Evolutionary conservation across 2,888 invertebrate genomes (phyloP).

Genomic region (Heliconius charithonia): DNA sequence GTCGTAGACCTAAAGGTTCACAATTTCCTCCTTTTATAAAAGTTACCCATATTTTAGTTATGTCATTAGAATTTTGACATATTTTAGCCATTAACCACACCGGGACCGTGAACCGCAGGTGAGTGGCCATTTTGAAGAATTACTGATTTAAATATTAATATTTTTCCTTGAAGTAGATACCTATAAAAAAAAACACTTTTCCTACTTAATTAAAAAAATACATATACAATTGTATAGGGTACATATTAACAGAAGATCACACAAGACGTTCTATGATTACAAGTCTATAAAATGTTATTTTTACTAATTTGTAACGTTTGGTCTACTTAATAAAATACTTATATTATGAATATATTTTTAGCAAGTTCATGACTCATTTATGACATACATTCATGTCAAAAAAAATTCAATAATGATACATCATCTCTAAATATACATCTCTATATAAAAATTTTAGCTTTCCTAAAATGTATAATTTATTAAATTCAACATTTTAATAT

Average conservation of each 20-base stretch:
- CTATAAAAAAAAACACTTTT: neutral
- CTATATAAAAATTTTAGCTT: too few species aligned
- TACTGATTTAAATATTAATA: neutral
- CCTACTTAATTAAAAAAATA: neutral
- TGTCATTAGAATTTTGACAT: conserved; percentile 21
- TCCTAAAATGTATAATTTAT: too few species aligned
- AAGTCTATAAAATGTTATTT: neutral
- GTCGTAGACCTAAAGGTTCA: conserved; percentile 18
- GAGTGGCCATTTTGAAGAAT: conserved; percentile 21
- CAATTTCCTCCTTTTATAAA: neutral
- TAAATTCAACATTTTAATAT: too few species aligned
- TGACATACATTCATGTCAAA: too few species aligned
- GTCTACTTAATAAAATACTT: too few species aligned
- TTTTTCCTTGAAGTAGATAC: neutral
- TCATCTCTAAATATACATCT: too few species aligned
- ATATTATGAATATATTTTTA: too few species aligned
- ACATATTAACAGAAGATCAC: neutral
- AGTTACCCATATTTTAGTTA: conserved; percentile 7
- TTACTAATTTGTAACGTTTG: too few species aligned
- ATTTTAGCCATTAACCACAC: conserved; percentile 12
- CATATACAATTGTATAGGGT: neutral
- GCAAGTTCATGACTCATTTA: too few species aligned
- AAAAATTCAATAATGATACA: too few species aligned
- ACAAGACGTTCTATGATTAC: neutral
- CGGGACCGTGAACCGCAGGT: conserved; percentile 10